Evolutionary conservation across 2,113 vertebrate genomes (phyloP), one percentile per base, ranked within the genome.

Genomic region (Etheostoma cragini): DNA sequence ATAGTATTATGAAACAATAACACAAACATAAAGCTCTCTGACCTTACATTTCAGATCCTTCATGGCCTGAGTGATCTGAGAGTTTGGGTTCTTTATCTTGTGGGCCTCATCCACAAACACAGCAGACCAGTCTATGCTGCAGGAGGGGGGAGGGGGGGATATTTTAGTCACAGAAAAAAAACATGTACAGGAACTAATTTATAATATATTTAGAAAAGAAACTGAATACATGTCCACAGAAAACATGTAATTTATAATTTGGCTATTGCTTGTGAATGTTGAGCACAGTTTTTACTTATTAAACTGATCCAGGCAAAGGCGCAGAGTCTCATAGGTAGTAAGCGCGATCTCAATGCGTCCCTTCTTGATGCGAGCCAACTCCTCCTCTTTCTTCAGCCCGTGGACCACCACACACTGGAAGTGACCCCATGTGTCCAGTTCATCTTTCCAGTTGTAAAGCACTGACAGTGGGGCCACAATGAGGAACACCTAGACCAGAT

Each of bases 401-500:
- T 99, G 97, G 72, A 99, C 95, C 60, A 98, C 64, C 72, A 85
- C 94, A 21, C 94, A 89, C 88, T 93, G 97, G 80, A 99, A 99
- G 92, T 99, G 96, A 19, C 98, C 98, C 98, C 97, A 99, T 0
- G 97, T 97, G 35, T 99, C 96, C 84, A 99, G 85, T 79, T 99
- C 98, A 91, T 99, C 97, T 84, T 95, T 99, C 98, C 98, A 99
- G 88, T 99, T 98, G 82, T 98, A 99, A 42, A 99, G 95, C 69
- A 99, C 96, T 79, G 98, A 99, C 84, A 99, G 95, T 6, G 98
- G 98, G 21, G 98, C 95, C 85, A 99, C 97, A 86, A 99, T 96
- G 33, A 99, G 95, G 77, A 99, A 99, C 76, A 95, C 94, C 98
- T 99, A 80, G 17, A 84, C 45, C 8, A 68, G 21, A 87, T 70